phyloP scores from a whole-genome alignment of 2,888 invertebrate genomes.

The Agonopterix subpropinquella region DNA sequence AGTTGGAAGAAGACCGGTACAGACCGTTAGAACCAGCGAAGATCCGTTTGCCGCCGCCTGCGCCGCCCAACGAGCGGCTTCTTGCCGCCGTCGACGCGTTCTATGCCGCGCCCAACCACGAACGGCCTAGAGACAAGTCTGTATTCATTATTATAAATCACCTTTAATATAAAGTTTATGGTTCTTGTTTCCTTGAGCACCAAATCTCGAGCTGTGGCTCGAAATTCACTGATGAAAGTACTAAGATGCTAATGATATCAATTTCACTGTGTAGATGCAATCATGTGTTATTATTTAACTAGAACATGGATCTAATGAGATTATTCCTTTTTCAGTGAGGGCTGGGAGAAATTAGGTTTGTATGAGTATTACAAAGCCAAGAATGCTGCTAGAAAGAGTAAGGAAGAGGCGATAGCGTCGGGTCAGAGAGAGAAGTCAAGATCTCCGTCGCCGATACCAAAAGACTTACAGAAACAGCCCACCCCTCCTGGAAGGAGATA shows the following conservation, averaged over 20 bases:
- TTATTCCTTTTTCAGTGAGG: slow-evolving; percentile 80
- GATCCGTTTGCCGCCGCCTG: slow-evolving; percentile 95
- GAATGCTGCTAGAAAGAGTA: slow-evolving; percentile 90
- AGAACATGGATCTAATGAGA: slow-evolving; percentile 1
- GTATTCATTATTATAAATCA: slow-evolving; percentile 14
- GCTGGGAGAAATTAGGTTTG: slow-evolving; percentile 98
- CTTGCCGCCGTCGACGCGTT: slow-evolving; percentile 97
- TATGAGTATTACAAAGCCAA: slow-evolving; percentile 99
- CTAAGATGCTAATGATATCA: too few relatives aligned
- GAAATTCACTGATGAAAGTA: too few relatives aligned
- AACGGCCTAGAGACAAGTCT: slow-evolving; percentile 94
- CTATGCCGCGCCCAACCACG: slow-evolving; percentile 95
- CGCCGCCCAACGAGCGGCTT: slow-evolving; percentile 94
- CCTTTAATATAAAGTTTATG: too few relatives aligned
- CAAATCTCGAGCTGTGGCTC: too few relatives aligned
- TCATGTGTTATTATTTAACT: too few relatives aligned
- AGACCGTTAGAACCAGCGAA: slow-evolving; percentile 91
- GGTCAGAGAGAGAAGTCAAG: slow-evolving; percentile 83
- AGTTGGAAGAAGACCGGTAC: slow-evolving; percentile 93
- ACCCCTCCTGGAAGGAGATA: slow-evolving; percentile 86
- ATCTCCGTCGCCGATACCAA: slow-evolving; percentile 88
- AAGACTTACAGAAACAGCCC: slow-evolving; percentile 82
- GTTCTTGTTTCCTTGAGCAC: too few relatives aligned
- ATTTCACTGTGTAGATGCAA: too few relatives aligned
- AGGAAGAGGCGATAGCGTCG: slow-evolving; percentile 86